phyloP scores from a whole-genome alignment of 2,113 vertebrate genomes.

The Marmota monax region DNA sequence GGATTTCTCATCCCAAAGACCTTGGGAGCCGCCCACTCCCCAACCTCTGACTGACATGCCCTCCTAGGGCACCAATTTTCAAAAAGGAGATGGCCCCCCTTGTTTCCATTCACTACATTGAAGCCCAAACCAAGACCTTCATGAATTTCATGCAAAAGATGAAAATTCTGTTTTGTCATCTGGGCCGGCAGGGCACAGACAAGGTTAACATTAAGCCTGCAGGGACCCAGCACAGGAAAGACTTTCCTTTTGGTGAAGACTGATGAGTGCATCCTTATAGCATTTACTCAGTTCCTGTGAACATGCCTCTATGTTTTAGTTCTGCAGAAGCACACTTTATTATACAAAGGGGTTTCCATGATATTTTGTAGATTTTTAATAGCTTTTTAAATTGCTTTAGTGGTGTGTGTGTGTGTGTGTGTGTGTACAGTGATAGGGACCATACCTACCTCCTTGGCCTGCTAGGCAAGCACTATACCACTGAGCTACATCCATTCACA shows the following conservation, averaged over 20 bases:
- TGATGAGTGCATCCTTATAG: background rate
- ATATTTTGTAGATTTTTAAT: background rate
- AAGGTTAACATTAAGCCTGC: background rate
- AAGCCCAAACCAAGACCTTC: background rate
- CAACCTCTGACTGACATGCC: no score
- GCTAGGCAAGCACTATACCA: no score
- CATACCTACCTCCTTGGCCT: no score
- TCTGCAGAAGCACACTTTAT: background rate
- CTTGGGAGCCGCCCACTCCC: no score
- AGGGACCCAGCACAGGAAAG: background rate
- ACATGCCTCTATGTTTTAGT: background rate
- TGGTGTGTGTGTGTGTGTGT: background rate
- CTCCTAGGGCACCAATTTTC: background rate
- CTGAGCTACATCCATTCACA: no score
- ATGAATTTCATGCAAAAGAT: background rate
- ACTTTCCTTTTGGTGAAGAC: background rate
- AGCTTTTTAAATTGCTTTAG: conserved; percentile 25
- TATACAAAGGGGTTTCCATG: background rate
- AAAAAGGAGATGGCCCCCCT: background rate
- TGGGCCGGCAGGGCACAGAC: conserved; percentile 21
- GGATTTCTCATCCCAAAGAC: no score
- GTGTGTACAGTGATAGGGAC: no score
- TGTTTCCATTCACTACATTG: background rate
- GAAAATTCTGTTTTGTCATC: background rate
- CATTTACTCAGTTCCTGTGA: background rate